phyloP scores from a whole-genome alignment of 1,140 invertebrate genomes.

The Oreohelix idahoensis region DNA sequence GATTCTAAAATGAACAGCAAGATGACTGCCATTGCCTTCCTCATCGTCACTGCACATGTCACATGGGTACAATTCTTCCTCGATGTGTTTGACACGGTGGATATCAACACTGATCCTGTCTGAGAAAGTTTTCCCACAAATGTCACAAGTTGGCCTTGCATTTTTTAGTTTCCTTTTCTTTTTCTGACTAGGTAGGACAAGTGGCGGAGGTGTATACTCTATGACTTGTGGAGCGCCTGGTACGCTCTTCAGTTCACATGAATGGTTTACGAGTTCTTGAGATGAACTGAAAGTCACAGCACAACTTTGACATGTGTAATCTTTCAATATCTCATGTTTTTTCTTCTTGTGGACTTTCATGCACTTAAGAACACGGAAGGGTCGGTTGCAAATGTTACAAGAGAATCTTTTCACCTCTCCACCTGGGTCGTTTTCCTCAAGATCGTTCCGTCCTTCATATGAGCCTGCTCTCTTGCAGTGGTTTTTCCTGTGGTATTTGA shows the following conservation, averaged over 20 bases:
- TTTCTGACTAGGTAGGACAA: not conserved
- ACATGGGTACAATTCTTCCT: constrained; percentile 33
- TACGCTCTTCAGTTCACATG: not conserved
- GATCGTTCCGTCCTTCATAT: constrained; percentile 6
- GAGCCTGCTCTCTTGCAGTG: constrained; percentile 35
- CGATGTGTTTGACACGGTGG: constrained; percentile 34
- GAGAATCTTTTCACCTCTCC: constrained; percentile 17
- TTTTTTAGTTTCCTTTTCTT: constrained; percentile 21
- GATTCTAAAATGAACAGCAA: constrained; percentile 34
- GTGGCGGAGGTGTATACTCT: not conserved
- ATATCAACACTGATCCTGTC: constrained; percentile 36
- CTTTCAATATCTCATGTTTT: constrained; percentile 29
- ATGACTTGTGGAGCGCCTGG: not conserved
- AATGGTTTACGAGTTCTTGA: constrained; percentile 12
- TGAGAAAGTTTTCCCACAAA: constrained; percentile 23
- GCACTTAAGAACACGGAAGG: constrained; percentile 35
- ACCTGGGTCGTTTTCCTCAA: constrained; percentile 4
- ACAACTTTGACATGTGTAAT: constrained; percentile 23
- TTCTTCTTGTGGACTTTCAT: constrained; percentile 38
- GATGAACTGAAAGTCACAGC: constrained; percentile 11
- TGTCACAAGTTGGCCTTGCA: constrained; percentile 21
- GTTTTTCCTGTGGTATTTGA: constrained; percentile 34
- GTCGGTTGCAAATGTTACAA: constrained; percentile 29
- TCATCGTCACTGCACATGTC: constrained; percentile 10
- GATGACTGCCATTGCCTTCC: not conserved